Percentiles rank a stretch among this genome's conserved stretches.
phyloP scores from a whole-genome alignment of 2,888 invertebrate species.

The Belgica antarctica region DNA sequence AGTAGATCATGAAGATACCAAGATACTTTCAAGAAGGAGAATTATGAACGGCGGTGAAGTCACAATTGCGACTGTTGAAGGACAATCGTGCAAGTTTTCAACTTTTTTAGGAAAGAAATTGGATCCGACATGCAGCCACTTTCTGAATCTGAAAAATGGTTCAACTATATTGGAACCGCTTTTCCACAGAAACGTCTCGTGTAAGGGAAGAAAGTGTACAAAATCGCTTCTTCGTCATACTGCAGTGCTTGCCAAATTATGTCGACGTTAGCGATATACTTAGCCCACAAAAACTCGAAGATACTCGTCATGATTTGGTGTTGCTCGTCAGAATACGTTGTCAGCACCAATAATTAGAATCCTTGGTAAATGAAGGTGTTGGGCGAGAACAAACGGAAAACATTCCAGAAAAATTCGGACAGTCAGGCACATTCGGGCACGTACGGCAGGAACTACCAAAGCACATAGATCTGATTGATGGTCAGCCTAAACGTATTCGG shows the following conservation, averaged over 20 bases:
- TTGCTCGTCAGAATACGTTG: neutral
- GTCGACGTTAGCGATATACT: slow-evolving; percentile 3
- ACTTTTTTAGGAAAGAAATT: slow-evolving; percentile 21
- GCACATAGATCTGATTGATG: too few species aligned
- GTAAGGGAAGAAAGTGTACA: slow-evolving; percentile 45
- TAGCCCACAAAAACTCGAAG: neutral
- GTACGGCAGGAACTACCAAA: too few species aligned
- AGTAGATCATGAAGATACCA: too few species aligned
- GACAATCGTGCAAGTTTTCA: slow-evolving; percentile 5
- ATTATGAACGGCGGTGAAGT: slow-evolving; percentile 39
- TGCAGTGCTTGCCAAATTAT: neutral
- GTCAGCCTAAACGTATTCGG: too few species aligned
- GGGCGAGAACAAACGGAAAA: slow-evolving; percentile 1
- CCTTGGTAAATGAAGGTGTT: slow-evolving; percentile 27
- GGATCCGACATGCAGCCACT: slow-evolving; percentile 18
- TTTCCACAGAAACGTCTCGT: slow-evolving; percentile 41
- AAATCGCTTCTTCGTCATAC: slow-evolving; percentile 4
- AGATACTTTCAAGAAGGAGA: too few species aligned
- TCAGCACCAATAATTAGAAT: neutral
- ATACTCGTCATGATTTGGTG: slow-evolving; percentile 2
- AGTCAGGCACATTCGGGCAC: too few species aligned
- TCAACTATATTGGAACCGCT: slow-evolving; percentile 38
- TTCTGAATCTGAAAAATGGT: neutral
- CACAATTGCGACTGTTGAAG: neutral
- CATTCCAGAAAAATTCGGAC: neutral